Evolutionary conservation across 2,888 invertebrate species (phyloP).

Genomic region (Phortica okadai): DNA sequence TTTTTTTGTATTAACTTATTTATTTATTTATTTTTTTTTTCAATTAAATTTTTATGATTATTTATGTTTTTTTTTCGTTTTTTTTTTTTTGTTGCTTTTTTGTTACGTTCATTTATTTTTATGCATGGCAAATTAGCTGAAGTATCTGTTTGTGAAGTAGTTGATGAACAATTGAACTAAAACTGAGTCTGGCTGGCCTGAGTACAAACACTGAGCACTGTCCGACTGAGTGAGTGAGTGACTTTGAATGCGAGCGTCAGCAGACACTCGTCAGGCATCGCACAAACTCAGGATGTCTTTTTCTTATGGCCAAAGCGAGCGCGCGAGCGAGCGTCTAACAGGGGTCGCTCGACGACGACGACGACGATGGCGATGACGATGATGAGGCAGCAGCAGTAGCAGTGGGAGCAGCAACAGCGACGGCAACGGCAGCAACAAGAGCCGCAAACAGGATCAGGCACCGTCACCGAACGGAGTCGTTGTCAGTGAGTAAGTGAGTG

Average conservation of each 20-base stretch:
- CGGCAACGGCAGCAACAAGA: constrained; percentile 41
- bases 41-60: constrained; percentile 35
- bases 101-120: constrained; percentile 34
- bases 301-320: neutral
- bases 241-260: constrained; percentile 38
- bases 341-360: constrained; percentile 4
- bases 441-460: constrained; percentile 40
- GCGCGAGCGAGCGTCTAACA: constrained; percentile 14
- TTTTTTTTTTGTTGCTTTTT: constrained; percentile 21
- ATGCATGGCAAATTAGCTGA: constrained; percentile 58
- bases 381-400: constrained; percentile 28
- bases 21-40: too few species aligned
- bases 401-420: constrained; percentile 38
- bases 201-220: constrained; percentile 36
- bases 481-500: neutral
- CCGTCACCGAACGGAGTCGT: neutral
- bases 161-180: constrained; percentile 20
- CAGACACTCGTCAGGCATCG: neutral
- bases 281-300: too few species aligned
- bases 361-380: constrained; percentile 21
- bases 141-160: constrained; percentile 25
- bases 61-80: constrained; percentile 16
- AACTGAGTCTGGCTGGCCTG: constrained; percentile 29
- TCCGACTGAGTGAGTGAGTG: constrained; percentile 47
- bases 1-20: constrained; percentile 13